Evolutionary conservation across 2,113 vertebrate genomes (phyloP), one percentile per base, ranked within the genome.

Genomic region (Morone saxatilis): DNA sequence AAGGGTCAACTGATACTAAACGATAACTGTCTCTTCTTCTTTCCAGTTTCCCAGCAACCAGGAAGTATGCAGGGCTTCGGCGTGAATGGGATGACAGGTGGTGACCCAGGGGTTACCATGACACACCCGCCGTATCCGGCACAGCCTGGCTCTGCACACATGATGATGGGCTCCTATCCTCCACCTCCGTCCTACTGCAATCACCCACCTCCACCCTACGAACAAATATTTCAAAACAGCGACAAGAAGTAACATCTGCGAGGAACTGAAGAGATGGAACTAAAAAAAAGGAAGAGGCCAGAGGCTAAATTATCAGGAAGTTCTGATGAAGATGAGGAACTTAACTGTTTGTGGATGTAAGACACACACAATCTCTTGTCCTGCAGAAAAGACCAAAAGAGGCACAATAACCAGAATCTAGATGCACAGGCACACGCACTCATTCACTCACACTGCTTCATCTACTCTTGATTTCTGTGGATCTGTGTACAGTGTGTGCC

Each of bases 121-220:
- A 80, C 96, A 71, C 94, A 96, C 0, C 96, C 97, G 76, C 92
- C 96, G 22, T 98, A 97, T 81, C 96, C 97, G 0, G 93, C 96
- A 20, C 97, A 97, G 74, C 96, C 97, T 19, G 96, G 93, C 68
- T 95, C 97, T 38, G 90, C 98, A 1, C 97, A 97, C 56, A 95
- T 96, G 88, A 96, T 96, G 91, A 94, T 96, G 91, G 86, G 91
- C 0, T 83, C 95, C 73, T 99, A 97, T 41, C 97, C 97, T 0
- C 97, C 97, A 0, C 98, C 97, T 3, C 98, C 98, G 0, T 98
- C 98, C 68, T 99, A 99, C 93, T 99, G 97, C 95, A 99, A 97
- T 94, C 97, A 98, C 0, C 98, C 98, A 0, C 98, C 98, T 0
- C 98, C 98, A 0, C 95, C 98, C 0, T 99, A 99, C 0, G 98